Base-by-base conservation (phyloP, 2,797 vertebrate genomes). In the Diceros bicornis region DNA sequence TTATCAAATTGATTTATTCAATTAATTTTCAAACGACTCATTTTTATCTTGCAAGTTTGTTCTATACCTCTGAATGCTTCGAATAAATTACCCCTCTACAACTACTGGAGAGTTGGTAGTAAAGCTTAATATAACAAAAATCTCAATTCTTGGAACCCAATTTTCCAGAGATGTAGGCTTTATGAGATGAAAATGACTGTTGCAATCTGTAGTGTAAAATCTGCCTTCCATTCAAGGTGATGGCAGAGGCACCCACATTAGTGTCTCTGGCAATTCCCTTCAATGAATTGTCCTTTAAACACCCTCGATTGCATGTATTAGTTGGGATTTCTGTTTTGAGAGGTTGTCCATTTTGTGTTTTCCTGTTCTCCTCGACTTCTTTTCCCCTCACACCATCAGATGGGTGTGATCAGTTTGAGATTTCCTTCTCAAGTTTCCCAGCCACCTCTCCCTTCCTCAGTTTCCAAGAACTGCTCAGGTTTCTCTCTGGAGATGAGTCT, bases 61-160 rank as follows among this genome's bases (percentile, higher is more conserved):
- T 88, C 52, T 64, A 71, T 81, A 78, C 21, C 90, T 96, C 83
- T 1, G 4, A 94, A 96, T 96, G 68, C 74, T 84, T 96, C 77
- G 88, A 84, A 90, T 87, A 97, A 96, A 96, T 96, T 66, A 96
- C 21, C 34, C 27, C 34, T 89, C 75, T 97, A 90, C 91, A 96
- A 93, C 75, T 74, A 47, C 66, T 88, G 83, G 61, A 89, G 79
- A 91, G 71, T 95, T 68, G 90, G 55, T 61, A 37, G 29, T 91
- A 96, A 97, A 95, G 34, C 82, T 85, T 91, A 90, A 88, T 85
- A 52, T 91, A 94, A 95, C 57, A 91, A 59, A 90, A 97, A 64
- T 87, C 74, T 96, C 81, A 89, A 84, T 71, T 55, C 81, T 72
- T 66, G 29, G 81, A 87, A 52, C 32, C 29, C 50, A 85, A 8